Evolutionary conservation across 2,113 vertebrate species (phyloP).

Genomic region (Origma solitaria): DNA sequence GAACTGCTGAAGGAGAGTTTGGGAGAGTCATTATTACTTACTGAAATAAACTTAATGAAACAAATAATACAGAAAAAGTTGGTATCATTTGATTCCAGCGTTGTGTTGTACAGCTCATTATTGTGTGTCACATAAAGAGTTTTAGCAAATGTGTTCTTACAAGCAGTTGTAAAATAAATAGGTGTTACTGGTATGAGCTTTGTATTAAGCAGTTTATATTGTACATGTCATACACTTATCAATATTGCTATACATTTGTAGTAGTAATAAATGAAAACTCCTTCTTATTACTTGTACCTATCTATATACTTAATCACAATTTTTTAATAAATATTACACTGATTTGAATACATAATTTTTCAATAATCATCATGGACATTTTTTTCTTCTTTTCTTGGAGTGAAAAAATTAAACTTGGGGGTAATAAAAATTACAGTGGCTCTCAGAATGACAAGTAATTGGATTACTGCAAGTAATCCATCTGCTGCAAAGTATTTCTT

Average conservation of each 20-base stretch:
- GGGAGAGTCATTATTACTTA: background rate
- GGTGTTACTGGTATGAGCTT: slow-evolving; percentile 2
- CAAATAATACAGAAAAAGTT: background rate
- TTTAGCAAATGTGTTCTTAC: slow-evolving; percentile 20
- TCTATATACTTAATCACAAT: slow-evolving; percentile 7
- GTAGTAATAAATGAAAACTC: slow-evolving; percentile 53
- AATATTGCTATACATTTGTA: slow-evolving; percentile 29
- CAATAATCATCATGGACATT: background rate
- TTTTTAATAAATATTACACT: slow-evolving; percentile 50
- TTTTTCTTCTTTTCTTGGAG: slow-evolving; percentile 12
- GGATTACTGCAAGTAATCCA: background rate
- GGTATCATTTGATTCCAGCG: background rate
- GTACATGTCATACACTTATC: background rate
- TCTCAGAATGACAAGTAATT: background rate
- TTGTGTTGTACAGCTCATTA: slow-evolving; percentile 10
- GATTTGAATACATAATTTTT: slow-evolving; percentile 41
- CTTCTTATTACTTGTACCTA: slow-evolving; percentile 22
- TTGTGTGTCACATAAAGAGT: background rate
- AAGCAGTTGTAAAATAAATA: slow-evolving; percentile 38
- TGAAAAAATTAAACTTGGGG: background rate
- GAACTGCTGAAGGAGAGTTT: background rate
- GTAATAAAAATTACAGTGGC: background rate
- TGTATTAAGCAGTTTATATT: slow-evolving; percentile 54
- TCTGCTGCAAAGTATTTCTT: background rate
- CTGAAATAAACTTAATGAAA: background rate